Base-by-base conservation (phyloP, 2,888 invertebrate species). In the Pristionchus maxplancki region DNA sequence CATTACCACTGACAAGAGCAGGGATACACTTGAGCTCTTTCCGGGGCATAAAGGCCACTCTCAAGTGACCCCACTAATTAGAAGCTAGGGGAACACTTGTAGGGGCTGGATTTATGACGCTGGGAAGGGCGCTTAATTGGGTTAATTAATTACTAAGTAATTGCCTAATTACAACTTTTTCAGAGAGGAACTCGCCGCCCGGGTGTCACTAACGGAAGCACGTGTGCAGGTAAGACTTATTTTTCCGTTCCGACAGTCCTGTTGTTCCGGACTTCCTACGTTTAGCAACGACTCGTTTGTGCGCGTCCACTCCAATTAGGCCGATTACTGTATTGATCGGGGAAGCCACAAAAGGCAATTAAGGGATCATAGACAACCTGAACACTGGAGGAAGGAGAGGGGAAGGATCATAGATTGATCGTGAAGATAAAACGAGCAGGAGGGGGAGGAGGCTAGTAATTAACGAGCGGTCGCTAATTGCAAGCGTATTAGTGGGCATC, bases 171-270 rank as follows among this genome's bases (percentile, higher is more conserved):
- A 48, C 78, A n/a, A 78, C 40, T 37, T 71, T 94, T 94, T 90
- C 93, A 94, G 95, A 88, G 95, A 95, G 88, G 95, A 95, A 88
- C 90, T 95, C 89, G 95, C 95, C 24, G 90, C 89, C 67, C 91
- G 93, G 50, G 93, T 95, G n/a, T 91, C 93, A 67, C 91, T 95
- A 81, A 94, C 95, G 15, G 95, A 95, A 89, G 94, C 95, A 11
- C 93, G 95, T 71, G 95, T 95, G 74, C 95, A 95, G 90, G 93
- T 93, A 88, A 89, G 91, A 62, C 44, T n/a, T 34, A 83, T 37
- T 40, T 89, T 87, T 86, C 17, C 28, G n/a, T n/a, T 58, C 53
- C 37, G 31, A n/a, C 8, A 8, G 31, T 74, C 20, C 20, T 37
- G 37, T 28, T n/a, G 48, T 28, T 48, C 44, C 48, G 17, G 24